Base-by-base conservation (phyloP, 2,113 vertebrate genomes). In the Pionites leucogaster region DNA sequence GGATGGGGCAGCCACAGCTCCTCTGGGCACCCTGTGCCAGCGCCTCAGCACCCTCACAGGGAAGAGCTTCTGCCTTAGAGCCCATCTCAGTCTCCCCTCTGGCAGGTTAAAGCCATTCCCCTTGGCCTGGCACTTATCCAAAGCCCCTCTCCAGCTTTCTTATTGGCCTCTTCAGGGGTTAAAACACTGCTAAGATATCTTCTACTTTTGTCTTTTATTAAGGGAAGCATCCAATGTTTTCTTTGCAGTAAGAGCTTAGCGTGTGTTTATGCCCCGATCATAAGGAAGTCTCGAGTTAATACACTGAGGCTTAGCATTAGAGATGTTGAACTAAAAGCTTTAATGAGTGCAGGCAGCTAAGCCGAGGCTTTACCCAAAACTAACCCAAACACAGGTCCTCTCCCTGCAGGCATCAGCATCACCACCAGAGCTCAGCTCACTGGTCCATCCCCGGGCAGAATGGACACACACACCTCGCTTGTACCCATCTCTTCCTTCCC, bases 261-360 rank as follows among this genome's bases (percentile, higher is more conserved):
- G 44, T 31, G 0, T 77, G 79, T 93, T 96, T 59, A 59, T 90
- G 82, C 72, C 88, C 80, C 4, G 1, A 42, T 39, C 15, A 27
- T 37, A 5, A 49, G 62, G 31, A 96, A 94, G 67, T 8, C 92
- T 22, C 25, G 74, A 79, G 75, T 89, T 95, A 90, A 97, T 24
- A 83, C 93, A 78, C 69, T 4, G 63, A 71, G 93, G 94, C 82
- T 96, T 85, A 96, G 93, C 79, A 53, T 46, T 88, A 91, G 90
- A 90, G 55, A 2, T 83, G 82, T 92, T 81, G 93, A 97, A 77
- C 90, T 83, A 55, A 88, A 93, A 93, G 90, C 92, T 94, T 95
- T 93, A 39, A 35, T 15, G 81, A 93, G 87, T 68, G 72, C 92
- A 53, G 2, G 79, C 2, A 2, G 92, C 82, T 88, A 77, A 95